A percentile compares a stretch with the other conserved stretches of the same genome.
phyloP scores from a whole-genome alignment of 2,888 invertebrate species.

The Conchocele bisecta region DNA sequence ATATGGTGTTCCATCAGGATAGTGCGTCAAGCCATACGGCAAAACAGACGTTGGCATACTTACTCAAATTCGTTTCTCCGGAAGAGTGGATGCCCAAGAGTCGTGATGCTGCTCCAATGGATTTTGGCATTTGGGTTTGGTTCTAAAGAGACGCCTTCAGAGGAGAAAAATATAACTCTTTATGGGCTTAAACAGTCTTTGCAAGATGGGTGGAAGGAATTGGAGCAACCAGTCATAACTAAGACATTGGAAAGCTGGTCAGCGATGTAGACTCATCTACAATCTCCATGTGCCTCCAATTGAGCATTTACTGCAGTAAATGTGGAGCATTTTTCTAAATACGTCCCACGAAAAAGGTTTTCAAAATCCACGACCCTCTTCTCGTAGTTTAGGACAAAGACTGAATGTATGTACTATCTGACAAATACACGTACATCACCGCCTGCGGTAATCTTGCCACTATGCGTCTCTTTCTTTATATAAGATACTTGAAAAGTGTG shows the following conservation, averaged over 20 bases:
- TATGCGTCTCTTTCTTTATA: no score
- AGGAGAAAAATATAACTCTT: neutral
- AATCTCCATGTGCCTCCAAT: neutral
- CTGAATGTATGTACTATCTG: no score
- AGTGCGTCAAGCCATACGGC: slow-evolving; percentile 16
- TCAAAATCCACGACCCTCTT: no score
- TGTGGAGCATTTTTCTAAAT: no score
- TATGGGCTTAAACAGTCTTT: neutral
- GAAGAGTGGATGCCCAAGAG: slow-evolving; percentile 28
- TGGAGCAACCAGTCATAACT: neutral
- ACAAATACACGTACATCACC: no score
- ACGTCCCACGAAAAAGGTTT: no score
- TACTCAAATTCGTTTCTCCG: slow-evolving; percentile 2
- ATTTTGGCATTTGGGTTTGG: slow-evolving; percentile 26
- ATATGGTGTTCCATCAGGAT: slow-evolving; percentile 28
- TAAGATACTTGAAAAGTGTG: no score
- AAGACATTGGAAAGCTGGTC: neutral
- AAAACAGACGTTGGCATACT: slow-evolving; percentile 9
- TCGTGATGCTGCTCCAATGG: slow-evolving; percentile 20
- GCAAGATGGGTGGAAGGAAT: neutral
- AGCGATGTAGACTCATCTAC: slow-evolving; percentile 2
- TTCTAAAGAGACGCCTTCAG: slow-evolving; percentile 2
- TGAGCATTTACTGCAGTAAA: no score
- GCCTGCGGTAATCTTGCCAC: no score
- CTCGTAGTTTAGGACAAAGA: no score